Evolutionary conservation across 1,140 invertebrate genomes (phyloP).

Genomic region (Ridgeia piscesae): DNA sequence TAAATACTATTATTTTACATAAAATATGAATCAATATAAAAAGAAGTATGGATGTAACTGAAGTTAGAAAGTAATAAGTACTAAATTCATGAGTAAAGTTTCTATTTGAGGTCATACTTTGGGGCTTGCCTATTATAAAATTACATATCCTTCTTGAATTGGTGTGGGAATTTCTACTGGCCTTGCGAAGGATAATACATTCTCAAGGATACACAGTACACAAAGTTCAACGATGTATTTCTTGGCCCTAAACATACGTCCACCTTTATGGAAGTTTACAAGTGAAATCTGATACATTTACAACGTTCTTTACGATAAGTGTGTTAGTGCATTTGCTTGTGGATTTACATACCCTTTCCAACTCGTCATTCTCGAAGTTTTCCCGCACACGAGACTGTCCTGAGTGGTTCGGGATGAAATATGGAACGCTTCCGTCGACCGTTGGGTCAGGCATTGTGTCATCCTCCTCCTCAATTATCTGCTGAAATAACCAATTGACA

Average conservation of each 20-base stretch:
- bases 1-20: neutral
- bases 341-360: neutral
- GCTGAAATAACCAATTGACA: neutral
- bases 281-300: too few relatives aligned
- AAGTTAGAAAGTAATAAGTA: neutral
- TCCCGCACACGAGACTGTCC: neutral
- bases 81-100: neutral
- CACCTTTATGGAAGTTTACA: too few relatives aligned
- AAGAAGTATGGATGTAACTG: neutral
- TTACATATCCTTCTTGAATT: neutral
- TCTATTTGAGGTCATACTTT: neutral
- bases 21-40: neutral
- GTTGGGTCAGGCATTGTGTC: neutral
- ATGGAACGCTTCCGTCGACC: neutral
- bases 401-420: neutral
- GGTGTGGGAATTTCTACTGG: neutral
- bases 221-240: too few relatives aligned
- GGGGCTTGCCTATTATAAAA: neutral
- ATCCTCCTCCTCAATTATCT: neutral
- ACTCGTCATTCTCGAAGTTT: neutral
- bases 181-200: too few relatives aligned
- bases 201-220: too few relatives aligned
- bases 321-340: neutral
- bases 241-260: too few relatives aligned
- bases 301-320: neutral